Conservation (phyloP, 2,888 invertebrate species). For the Lasioglossum villosulum region DNA sequence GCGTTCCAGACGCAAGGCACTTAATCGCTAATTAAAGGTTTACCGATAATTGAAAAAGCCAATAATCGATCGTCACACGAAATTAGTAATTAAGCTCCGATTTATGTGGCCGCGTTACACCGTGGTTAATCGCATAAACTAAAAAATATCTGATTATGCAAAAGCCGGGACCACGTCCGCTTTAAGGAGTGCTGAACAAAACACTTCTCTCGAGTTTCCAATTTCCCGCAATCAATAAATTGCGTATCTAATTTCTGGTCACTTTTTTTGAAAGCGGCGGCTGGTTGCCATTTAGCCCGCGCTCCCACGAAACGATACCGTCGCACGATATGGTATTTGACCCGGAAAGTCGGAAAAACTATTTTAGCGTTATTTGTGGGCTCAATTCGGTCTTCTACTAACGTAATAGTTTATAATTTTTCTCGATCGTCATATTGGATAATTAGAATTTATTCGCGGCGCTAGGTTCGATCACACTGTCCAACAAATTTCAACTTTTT, state of each 20-base stretch:
- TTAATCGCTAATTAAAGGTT: background rate
- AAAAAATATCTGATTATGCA: constrained; percentile 42
- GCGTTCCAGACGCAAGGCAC: background rate
- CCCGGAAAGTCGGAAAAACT: too few relatives aligned
- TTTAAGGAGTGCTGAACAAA: constrained; percentile 26
- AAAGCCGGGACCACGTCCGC: background rate
- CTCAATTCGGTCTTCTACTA: constrained; percentile 25
- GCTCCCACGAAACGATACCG: background rate
- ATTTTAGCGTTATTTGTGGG: too few relatives aligned
- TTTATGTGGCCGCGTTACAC: background rate
- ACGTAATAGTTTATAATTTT: too few relatives aligned
- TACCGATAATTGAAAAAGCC: background rate
- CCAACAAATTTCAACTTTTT: too few relatives aligned
- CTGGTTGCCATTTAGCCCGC: background rate
- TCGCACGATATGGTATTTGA: too few relatives aligned
- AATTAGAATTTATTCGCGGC: too few relatives aligned
- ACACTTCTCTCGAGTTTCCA: constrained; percentile 18
- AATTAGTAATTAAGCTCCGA: constrained; percentile 13
- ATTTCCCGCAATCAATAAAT: constrained; percentile 43
- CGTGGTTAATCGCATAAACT: constrained; percentile 17
- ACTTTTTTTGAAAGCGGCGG: background rate
- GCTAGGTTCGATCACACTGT: too few relatives aligned
- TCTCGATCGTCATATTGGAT: too few relatives aligned
- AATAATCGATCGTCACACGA: constrained; percentile 26
- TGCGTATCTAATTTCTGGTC: constrained; percentile 18